phyloP scores from a whole-genome alignment of 2,113 vertebrate genomes.

The Lepus europaeus region DNA sequence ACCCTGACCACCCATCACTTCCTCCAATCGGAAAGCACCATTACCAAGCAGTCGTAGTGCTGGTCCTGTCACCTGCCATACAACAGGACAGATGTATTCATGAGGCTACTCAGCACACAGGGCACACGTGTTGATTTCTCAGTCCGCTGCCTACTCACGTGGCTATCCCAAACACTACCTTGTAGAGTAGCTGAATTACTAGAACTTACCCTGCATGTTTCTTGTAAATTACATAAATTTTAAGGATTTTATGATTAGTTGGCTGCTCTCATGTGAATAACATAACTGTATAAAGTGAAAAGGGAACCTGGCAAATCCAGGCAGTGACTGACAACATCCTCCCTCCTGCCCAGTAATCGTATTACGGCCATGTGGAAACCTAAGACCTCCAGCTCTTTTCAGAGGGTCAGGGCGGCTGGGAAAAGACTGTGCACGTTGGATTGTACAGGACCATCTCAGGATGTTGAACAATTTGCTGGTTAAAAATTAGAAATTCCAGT shows the following conservation, averaged over 20 bases:
- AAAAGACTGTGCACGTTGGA: not conserved
- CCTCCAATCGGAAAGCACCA: not conserved
- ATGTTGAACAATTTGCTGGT: not conserved
- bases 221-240: constrained; percentile 44
- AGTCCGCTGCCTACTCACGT: not conserved
- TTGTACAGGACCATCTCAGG: not conserved
- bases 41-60: not conserved
- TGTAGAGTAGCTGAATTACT: constrained; percentile 1
- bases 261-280: constrained; percentile 45
- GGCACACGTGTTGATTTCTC: accelerated
- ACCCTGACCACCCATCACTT: not conserved
- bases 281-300: constrained; percentile 60
- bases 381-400: not conserved
- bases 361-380: not conserved
- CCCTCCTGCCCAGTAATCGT: not conserved
- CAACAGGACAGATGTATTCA: not conserved
- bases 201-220: constrained; percentile 22
- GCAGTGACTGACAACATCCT: not conserved
- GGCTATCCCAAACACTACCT: not conserved
- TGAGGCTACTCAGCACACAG: accelerated
- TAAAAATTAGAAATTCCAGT: constrained; percentile 11
- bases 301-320: constrained; percentile 55
- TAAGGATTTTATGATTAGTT: constrained; percentile 54
- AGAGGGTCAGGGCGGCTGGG: not conserved
- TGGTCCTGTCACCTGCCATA: not conserved